Evolutionary conservation across 2,797 vertebrate genomes (phyloP), one percentile per base, ranked within the genome.

Genomic region (Galago senegalensis): DNA sequence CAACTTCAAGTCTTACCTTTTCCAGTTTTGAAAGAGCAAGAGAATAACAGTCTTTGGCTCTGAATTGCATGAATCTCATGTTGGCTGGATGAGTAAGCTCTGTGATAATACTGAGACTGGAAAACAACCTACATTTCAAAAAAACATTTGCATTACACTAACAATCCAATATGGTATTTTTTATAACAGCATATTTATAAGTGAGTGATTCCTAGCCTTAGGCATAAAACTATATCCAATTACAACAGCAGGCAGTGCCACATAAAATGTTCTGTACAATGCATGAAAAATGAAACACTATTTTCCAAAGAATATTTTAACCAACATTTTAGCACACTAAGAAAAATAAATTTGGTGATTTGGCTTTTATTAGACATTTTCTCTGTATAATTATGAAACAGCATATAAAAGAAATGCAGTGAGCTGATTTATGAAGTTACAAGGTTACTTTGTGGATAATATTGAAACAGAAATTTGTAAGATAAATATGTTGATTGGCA

Each of bases 41-140:
- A 8, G 99, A 99, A 98, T 99, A 99, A 98, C 99, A 99, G 98
- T 99, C 99, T 98, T 99, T 99, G 96, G 99, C 99, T 98, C 99
- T 98, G 98, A 99, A 99, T 97, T 99, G 99, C 99, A 99, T 99
- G 98, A 99, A 99, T 97, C 99, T 99, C 99, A 99, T 99, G 98
- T 99, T 99, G 97, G 99, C 99, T 17, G 99, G 99, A 94, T 99
- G 99, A 4, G 99, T 99, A 95, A 99, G 99, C 96, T 99, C 99
- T 3, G 99, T 99, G 98, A 99, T 99, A 97, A 99, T 99, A 98
- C 99, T 99, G 97, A 99, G 99, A 97, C 99, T 99, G 87, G 99
- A 99, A 97, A 99, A 99, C 98, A 99, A 99, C 98, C 99, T 99
- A 97, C 69, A 94, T 92, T 93, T 91, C 73, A 98, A 97, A 97